Conservation (phyloP, 2,888 invertebrate genomes). For the Agonopterix subpropinquella region DNA sequence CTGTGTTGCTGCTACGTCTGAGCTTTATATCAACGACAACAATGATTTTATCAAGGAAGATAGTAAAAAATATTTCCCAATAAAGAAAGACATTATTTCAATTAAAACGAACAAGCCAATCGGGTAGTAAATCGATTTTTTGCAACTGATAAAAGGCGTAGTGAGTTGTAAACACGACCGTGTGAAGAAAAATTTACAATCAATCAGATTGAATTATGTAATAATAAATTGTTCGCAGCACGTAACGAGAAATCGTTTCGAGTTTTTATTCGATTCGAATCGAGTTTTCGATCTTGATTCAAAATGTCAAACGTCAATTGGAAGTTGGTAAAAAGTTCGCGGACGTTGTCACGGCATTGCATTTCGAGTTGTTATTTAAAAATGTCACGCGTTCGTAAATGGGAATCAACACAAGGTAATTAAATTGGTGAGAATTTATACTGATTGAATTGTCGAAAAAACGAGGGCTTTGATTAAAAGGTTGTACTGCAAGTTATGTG, state of each 20-base stretch:
- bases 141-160: constrained; percentile 10
- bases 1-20: no score
- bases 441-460: background rate
- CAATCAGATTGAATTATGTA: constrained; percentile 9
- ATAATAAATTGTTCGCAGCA: constrained; percentile 3
- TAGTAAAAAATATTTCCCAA: background rate
- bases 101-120: constrained; percentile 24
- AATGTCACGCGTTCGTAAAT: constrained; percentile 8
- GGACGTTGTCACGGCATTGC: background rate
- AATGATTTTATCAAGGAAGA: no score
- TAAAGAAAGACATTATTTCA: constrained; percentile 14
- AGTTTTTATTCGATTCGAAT: constrained; percentile 12
- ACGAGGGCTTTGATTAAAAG: no score
- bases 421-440: constrained; percentile 1
- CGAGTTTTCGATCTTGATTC: constrained; percentile 19
- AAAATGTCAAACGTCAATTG: constrained; percentile 34
- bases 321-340: background rate
- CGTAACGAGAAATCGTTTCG: constrained; percentile 8
- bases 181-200: constrained; percentile 14
- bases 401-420: constrained; percentile 1
- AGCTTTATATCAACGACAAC: no score
- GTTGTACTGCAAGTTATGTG: no score
- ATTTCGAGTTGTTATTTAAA: constrained; percentile 6
- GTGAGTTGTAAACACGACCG: constrained; percentile 10
- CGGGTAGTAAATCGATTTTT: constrained; percentile 17